phyloP scores from a whole-genome alignment of 2,888 invertebrate species.

The Oscheius sp. region DNA sequence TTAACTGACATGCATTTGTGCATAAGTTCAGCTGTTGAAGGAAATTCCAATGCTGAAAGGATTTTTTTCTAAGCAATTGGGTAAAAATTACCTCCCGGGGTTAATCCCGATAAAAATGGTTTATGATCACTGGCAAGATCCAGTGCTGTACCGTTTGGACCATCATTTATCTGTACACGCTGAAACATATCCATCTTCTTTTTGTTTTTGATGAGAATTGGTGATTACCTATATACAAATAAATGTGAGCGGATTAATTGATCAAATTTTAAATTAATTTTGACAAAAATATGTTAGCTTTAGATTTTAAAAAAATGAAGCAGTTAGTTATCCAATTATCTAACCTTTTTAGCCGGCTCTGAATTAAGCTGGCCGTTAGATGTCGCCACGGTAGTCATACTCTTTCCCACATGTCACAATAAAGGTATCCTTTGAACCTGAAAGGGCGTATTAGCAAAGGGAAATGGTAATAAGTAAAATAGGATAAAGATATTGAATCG shows the following conservation, averaged over 20 bases:
- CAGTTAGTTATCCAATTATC: neutral
- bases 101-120: constrained; percentile 18
- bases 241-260: too few relatives aligned
- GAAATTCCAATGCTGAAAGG: constrained; percentile 57
- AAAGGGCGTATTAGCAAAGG: neutral
- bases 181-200: constrained; percentile 12
- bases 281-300: neutral
- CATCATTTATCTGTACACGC: constrained; percentile 31
- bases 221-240: too few relatives aligned
- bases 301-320: neutral
- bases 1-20: constrained; percentile 70
- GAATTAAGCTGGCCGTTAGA: constrained; percentile 45
- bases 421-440: too few relatives aligned
- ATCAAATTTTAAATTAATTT: neutral
- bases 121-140: constrained; percentile 16
- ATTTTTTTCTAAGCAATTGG: neutral
- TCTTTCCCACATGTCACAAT: constrained; percentile 23
- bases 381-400: constrained; percentile 46
- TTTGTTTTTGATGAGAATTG: neutral
- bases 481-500: constrained; percentile 7
- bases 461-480: neutral
- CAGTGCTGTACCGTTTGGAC: constrained; percentile 7
- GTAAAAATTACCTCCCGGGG: constrained; percentile 26
- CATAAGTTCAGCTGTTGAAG: constrained; percentile 71
- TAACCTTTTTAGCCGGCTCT: constrained; percentile 18